Base-by-base conservation (phyloP, 2,888 invertebrate species). In the Drosophila kanekoi region DNA sequence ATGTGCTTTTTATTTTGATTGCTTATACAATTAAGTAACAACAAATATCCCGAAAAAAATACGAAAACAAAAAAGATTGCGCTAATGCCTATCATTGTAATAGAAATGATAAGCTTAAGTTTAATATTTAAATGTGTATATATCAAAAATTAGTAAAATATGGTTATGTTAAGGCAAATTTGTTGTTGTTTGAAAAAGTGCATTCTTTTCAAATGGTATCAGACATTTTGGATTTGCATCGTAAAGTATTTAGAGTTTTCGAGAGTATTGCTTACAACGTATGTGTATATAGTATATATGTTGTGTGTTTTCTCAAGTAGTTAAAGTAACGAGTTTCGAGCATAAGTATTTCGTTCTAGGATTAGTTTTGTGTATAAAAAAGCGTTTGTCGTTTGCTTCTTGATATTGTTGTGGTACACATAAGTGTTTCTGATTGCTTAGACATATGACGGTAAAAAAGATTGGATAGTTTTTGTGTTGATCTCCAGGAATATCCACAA, bases 161-260 rank as follows among this genome's bases (percentile, higher is more conserved):
- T 72, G 74, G 59, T 84, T 77, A 84, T 77, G 63, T 88, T 91
- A 91, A 91, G 90, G 90, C 91, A 90, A 83, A 79, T 73, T 48
- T 79, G 80, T 51, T 37, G 51, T 38, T 56, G 79, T 64, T 87
- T 90, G 80, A 90, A 89, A 89, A 89, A 87, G 89, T 90, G 91
- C 92, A 91, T 81, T 71, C 62, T 72, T 75, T 77, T 75, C 66
- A 94, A 94, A 94, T 94, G 94, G 94, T 93, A 91, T 94, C 94
- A 94, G 94, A 94, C 94, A 94, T 94, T 91, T 79, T 79, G 76
- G 81, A 72, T 86, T 80, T 81, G 73, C 72, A 57, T 72, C 33
- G 58, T 80, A 72, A 81, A 81, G 79, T 80, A 79, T 57, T 81
- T 62, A 54, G 58, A 68, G 57, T 77, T 72, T 32, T 44, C 48